These are phyloP conservation scores for Chauna torquata DNA, from an alignment of 2,113 vertebrate genomes.

Conservation along the genomic window DNA sequence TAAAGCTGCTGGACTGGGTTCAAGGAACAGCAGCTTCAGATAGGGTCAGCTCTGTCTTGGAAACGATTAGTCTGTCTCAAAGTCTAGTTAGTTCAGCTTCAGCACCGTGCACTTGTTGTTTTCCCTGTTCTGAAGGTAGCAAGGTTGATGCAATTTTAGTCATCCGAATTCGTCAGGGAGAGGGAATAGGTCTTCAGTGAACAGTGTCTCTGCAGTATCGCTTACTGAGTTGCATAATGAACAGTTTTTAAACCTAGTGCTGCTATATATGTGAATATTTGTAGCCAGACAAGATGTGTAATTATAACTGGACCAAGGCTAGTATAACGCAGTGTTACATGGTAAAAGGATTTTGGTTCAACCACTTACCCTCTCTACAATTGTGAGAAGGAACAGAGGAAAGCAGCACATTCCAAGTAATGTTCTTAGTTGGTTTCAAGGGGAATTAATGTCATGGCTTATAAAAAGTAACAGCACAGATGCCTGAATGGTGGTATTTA, in stretches of 20 bases:
- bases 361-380: rapidly evolving
- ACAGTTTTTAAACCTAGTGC: neutral
- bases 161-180: neutral
- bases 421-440: neutral
- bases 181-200: neutral
- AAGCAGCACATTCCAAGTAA: neutral
- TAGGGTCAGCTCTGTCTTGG: neutral
- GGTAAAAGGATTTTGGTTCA: neutral
- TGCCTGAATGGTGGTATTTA: conserved; percentile 19
- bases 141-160: neutral
- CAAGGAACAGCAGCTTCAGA: neutral
- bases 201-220: neutral
- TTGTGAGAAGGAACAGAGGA: neutral
- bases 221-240: neutral
- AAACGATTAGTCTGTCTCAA: conserved; percentile 27
- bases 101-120: neutral
- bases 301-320: neutral
- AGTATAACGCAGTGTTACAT: rapidly evolving
- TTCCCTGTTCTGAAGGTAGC: neutral
- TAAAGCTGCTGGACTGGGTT: neutral
- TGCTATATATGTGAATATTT: neutral
- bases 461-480: conserved; percentile 21
- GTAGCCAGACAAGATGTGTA: neutral
- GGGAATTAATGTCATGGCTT: neutral
- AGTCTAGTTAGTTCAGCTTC: conserved; percentile 33